Conservation (phyloP, 35 echinoderm and acorn worm genomes). For the Acanthaster planci region DNA sequence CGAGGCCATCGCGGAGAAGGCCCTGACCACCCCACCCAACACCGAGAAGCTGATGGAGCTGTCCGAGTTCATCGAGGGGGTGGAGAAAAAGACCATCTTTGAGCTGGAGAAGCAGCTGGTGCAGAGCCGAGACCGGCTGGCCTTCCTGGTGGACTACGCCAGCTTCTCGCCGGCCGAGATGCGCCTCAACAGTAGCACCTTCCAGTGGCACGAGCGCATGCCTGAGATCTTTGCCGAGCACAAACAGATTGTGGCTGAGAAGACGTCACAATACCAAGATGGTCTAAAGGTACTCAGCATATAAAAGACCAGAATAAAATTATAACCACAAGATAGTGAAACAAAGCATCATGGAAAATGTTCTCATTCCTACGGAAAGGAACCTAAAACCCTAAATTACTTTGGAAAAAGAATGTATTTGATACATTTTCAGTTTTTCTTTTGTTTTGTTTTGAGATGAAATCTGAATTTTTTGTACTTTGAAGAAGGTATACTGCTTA, state of each 20-base stretch:
- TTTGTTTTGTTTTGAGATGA: no score
- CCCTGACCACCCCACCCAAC: constrained; percentile 94
- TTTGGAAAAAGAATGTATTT: no score
- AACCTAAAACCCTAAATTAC: no score
- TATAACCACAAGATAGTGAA: no score
- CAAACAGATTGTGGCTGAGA: constrained; percentile 84
- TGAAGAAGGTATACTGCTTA: no score
- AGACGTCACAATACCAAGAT: constrained; percentile 90
- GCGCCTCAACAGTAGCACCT: constrained; percentile 95
- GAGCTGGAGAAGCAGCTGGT: constrained; percentile 87
- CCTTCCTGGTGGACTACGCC: constrained; percentile 92
- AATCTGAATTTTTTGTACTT: no score
- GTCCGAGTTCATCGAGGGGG: constrained; percentile 72
- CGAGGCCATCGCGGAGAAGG: constrained; percentile 95
- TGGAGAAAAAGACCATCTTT: constrained; percentile 91
- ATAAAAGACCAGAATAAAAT: no score
- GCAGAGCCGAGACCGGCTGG: constrained; percentile 78
- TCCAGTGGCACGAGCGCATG: constrained; percentile 98
- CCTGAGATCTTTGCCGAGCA: constrained; percentile 96
- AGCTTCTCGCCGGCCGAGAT: constrained; percentile 98
- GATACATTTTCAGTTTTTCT: no score
- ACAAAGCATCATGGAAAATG: no score
- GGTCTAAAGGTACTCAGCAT: constrained; percentile 77
- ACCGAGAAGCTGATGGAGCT: constrained; percentile 98
- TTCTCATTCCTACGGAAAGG: no score